Percentiles rank a stretch among this genome's conserved stretches.
These are phyloP conservation scores for Pterostichus niger DNA, from an alignment of 2,888 invertebrate genomes.

Conservation along the genomic window DNA sequence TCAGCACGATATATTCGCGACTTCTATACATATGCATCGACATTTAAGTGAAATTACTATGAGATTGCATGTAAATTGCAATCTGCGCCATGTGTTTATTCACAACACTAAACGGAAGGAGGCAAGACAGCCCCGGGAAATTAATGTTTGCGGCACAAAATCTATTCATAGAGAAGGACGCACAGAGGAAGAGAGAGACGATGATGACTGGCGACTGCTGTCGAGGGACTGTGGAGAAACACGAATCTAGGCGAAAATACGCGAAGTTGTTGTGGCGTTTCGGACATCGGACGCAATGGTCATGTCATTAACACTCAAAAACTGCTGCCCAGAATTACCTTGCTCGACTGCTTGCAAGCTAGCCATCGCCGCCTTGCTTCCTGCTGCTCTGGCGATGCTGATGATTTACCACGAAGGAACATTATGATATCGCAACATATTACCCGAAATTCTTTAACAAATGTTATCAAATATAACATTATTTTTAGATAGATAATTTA, in stretches of 20 bases:
- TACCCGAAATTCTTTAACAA: no score
- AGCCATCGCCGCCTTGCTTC: no score
- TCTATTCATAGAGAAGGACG: constrained; percentile 66
- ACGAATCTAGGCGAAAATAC: constrained; percentile 20
- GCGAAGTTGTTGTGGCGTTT: constrained; percentile 33
- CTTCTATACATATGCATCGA: constrained; percentile 70
- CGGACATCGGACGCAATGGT: constrained; percentile 33
- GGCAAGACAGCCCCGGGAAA: constrained; percentile 76
- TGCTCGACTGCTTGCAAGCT: neutral
- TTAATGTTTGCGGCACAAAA: constrained; percentile 74
- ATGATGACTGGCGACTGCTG: constrained; percentile 2
- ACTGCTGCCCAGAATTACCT: constrained; percentile 32
- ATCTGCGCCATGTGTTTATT: constrained; percentile 73
- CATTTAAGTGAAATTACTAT: constrained; percentile 73
- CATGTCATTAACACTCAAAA: constrained; percentile 57
- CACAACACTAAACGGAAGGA: constrained; percentile 71
- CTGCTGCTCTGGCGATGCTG: no score
- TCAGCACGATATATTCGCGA: constrained; percentile 28
- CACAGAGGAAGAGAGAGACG: constrained; percentile 15
- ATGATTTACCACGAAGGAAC: no score
- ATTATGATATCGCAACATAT: no score
- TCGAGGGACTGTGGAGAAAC: neutral
- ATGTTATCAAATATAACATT: no score
- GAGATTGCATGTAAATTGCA: constrained; percentile 73
- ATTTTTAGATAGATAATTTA: no score